Base-by-base conservation (phyloP, 2,797 vertebrate genomes). In the Sebastes hubbsi region DNA sequence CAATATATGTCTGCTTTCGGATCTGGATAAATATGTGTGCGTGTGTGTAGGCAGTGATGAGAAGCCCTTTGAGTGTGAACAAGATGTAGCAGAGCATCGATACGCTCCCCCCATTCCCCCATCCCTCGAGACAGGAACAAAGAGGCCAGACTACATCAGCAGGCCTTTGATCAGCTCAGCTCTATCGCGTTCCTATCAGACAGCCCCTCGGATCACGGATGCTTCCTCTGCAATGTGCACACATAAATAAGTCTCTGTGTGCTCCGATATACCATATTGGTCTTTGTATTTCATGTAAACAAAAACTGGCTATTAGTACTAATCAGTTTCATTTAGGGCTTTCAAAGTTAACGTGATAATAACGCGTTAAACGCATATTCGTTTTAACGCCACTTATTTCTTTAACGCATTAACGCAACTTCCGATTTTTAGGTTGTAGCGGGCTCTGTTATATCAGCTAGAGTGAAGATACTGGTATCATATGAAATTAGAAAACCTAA, bases 91-190 rank as follows among this genome's bases (percentile, higher is more conserved):
- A 27, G 54, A 66, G 72, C 79, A 70, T 80, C 60, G 7, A 83
- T 80, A 46, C 55, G 12, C 36, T 27, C 11, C 4, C 52, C 5
- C 52, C 20, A 4, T 34, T 49, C 80, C 72, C 67, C 25, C 13
- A 46, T 89, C 92, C 85, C 88, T 52, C n/a, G 88, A 90, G 92
- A 86, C 78, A 81, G 83, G 92, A 94, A 94, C 90, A 95, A 93
- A 93, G 91, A 91, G 77, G 80, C 81, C 87, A 89, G 91, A 84
- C 89, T 86, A 77, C 88, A 92, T 87, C 81, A 90, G 78, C 81
- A 67, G 77, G 69, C n/a, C 91, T 95, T 94, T 93, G 88, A 94
- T 94, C 93, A 91, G 81, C 69, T 79, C 56, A 7, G 73, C 78
- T 87, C 81, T 64, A 87, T 82, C 80, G 18, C 71, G 81, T 78